Conservation (phyloP, 1,140 invertebrate species). For the Coenobita brevimanus region DNA sequence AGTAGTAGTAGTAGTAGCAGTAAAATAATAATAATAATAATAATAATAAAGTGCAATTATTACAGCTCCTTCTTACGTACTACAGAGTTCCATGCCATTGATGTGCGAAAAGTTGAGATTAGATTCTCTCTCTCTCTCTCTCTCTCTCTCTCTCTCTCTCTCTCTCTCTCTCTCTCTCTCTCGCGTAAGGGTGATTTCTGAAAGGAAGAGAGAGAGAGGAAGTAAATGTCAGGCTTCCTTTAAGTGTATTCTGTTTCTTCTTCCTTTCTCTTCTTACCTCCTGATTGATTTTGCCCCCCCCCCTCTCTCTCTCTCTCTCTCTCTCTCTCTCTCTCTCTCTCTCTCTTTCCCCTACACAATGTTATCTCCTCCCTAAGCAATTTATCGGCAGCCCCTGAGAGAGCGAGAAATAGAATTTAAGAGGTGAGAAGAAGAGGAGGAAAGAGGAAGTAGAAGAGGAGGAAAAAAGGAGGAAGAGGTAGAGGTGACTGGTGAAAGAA, state of each 20-base stretch:
- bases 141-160: neutral
- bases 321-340: neutral
- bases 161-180: slow-evolving; percentile 36
- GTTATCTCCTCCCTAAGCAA: neutral
- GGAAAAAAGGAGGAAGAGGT: neutral
- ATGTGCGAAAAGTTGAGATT: neutral
- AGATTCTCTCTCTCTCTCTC: neutral
- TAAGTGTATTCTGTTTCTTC: too few relatives aligned
- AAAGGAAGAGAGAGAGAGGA: too few relatives aligned
- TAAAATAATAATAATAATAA: too few relatives aligned
- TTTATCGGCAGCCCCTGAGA: neutral
- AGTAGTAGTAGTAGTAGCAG: too few relatives aligned
- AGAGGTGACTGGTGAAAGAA: neutral
- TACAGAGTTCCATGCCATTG: neutral
- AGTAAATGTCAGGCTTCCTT: too few relatives aligned
- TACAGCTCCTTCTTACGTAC: neutral
- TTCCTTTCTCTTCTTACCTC: neutral
- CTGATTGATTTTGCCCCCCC: neutral
- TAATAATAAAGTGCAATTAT: too few relatives aligned
- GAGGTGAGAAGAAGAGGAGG: neutral
- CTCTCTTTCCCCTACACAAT: neutral
- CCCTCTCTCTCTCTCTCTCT: slow-evolving; percentile 30
- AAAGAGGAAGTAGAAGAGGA: neutral
- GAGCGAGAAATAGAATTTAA: neutral
- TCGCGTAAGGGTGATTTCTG: too few relatives aligned